Evolutionary conservation across 2,113 vertebrate species (phyloP).

Genomic region (Oxygymnocypris stewartii): DNA sequence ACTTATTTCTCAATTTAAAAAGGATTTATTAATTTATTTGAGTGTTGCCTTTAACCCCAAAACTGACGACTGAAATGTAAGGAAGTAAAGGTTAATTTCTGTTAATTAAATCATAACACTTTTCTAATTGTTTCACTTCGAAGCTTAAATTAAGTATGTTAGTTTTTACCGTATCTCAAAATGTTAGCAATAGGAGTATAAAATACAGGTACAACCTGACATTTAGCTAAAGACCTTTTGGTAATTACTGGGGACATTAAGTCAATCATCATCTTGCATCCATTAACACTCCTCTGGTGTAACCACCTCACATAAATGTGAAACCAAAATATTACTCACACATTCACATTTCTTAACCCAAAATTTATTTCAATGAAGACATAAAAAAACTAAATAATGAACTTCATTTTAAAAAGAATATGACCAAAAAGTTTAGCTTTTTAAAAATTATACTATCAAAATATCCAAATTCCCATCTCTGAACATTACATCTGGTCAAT

Average conservation of each 20-base stretch:
- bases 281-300: not conserved
- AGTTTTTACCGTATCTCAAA: not conserved
- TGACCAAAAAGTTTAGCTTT: slow-evolving; percentile 67
- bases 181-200: not conserved
- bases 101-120: not conserved
- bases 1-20: not conserved
- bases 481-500: slow-evolving; percentile 49
- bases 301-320: not conserved
- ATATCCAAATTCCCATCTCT: slow-evolving; percentile 55
- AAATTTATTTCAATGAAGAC: slow-evolving; percentile 79
- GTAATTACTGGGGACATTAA: not conserved
- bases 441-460: slow-evolving; percentile 71
- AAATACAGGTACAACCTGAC: not conserved
- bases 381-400: slow-evolving; percentile 69
- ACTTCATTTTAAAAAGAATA: slow-evolving; percentile 62
- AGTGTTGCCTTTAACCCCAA: not conserved
- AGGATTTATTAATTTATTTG: too few relatives aligned
- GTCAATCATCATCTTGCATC: not conserved
- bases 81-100: not conserved
- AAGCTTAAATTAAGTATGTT: not conserved
- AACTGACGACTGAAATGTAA: not conserved
- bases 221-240: not conserved
- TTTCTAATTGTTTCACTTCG: not conserved
- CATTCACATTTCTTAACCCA: slow-evolving; percentile 66
- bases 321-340: slow-evolving; percentile 17